A percentile compares a stretch with the other conserved stretches of the same genome.
Conservation (phyloP, 2,888 invertebrate species). For the Mycalesis mineus region DNA sequence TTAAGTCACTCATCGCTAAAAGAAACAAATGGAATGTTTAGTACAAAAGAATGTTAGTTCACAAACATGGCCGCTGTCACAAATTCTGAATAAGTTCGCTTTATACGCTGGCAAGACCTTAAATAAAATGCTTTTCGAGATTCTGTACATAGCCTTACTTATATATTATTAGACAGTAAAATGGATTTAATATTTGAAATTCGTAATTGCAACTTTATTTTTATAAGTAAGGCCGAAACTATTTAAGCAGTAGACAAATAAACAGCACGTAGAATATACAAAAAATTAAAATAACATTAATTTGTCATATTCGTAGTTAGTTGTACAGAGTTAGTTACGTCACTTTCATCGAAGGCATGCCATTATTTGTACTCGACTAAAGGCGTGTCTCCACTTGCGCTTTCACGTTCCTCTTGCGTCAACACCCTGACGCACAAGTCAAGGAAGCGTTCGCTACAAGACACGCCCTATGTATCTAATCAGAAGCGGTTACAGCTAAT, state of each 20-base stretch:
- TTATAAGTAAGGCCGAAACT: neutral
- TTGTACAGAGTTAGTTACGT: slow-evolving; percentile 41
- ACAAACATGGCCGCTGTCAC: slow-evolving; percentile 37
- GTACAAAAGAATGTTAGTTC: slow-evolving; percentile 46
- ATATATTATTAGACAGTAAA: no score
- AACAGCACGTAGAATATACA: neutral
- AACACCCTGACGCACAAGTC: no score
- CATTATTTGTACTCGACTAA: slow-evolving; percentile 68
- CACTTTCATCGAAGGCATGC: slow-evolving; percentile 60
- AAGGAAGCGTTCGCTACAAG: no score
- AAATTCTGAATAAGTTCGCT: slow-evolving; percentile 18
- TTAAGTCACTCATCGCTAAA: slow-evolving; percentile 69
- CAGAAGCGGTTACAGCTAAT: slow-evolving; percentile 52
- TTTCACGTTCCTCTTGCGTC: neutral
- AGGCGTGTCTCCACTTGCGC: neutral
- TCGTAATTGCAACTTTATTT: no score
- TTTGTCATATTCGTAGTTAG: slow-evolving; percentile 8
- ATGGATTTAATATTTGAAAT: no score
- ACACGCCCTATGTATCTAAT: slow-evolving; percentile 29
- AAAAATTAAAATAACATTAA: neutral
- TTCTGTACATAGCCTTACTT: slow-evolving; percentile 25
- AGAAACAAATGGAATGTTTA: slow-evolving; percentile 66
- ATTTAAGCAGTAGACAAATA: slow-evolving; percentile 14
- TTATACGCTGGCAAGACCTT: slow-evolving; percentile 44
- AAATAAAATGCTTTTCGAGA: slow-evolving; percentile 31